Base-by-base conservation (phyloP, 2,113 vertebrate genomes). In the Pan paniscus region DNA sequence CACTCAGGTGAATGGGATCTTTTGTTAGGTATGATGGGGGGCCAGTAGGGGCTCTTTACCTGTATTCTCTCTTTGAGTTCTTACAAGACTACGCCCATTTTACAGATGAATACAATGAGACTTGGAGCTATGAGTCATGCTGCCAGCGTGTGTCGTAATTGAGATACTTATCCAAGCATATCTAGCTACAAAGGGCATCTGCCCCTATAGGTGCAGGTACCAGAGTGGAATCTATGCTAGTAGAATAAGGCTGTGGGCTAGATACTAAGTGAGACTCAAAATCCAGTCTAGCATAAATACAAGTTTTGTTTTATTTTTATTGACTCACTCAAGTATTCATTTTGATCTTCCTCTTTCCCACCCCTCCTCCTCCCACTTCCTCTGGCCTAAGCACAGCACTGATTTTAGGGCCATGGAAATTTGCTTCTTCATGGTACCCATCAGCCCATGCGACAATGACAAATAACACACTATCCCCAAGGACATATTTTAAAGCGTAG, bases 401-500 rank as follows among this genome's bases (percentile, higher is more conserved):
- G 1, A 9, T 9, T 85, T 96, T 70, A 79, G 14, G 38, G 11
- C 11, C 38, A 46, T 25, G 4, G 38, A 72, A 88, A 50, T 52
- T 4, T 16, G 22, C 43, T 22, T 61, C n/a, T 50, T 67, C 35
- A 4, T 80, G 40, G 14, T 93, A 32, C 4, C 6, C 13, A 25
- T 4, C 14, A 80, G 23, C 35, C 20, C 22, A 70, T 43, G 46
- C 13, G 35, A n/a, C 32, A 22, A 0, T 27, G 12, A 72, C 57
- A 93, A 80, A 38, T 52, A 79, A 35, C 38, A 78, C 11, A n/a
- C 3, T 30, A 75, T 64, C 52, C 35, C 20, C 43, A 30, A 61
- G 20, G 46, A 32, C 16, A 67, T 89, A 73, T 72, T 88, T 93
- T 68, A 68, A 96, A 97, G 55, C 22, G 70, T 38, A 61, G 3